Conservation (phyloP, 2,888 invertebrate genomes). For the Sinopyrophorus schimmeli region DNA sequence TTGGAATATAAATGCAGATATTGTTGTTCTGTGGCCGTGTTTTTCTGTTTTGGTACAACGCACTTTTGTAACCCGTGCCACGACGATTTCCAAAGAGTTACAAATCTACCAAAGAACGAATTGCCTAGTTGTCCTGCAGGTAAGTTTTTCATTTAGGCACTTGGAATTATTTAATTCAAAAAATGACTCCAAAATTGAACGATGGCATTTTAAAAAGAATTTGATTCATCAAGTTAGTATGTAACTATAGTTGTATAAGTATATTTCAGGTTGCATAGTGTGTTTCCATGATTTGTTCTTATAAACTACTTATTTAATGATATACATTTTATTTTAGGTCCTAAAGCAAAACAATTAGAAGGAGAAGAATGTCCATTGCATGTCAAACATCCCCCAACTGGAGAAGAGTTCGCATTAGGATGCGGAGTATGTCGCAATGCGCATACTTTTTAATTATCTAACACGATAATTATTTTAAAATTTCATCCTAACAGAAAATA, state of each 20-base stretch:
- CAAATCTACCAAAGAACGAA: slow-evolving; percentile 84
- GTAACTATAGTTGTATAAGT: background rate
- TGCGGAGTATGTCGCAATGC: slow-evolving; percentile 98
- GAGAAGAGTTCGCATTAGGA: slow-evolving; percentile 97
- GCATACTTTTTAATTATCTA: slow-evolving; percentile 82
- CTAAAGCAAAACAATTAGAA: slow-evolving; percentile 88
- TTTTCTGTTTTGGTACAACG: slow-evolving; percentile 98
- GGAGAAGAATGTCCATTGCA: slow-evolving; percentile 96
- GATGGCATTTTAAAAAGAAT: background rate
- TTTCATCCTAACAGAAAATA: too few relatives aligned
- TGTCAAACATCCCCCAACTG: slow-evolving; percentile 94
- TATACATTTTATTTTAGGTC: slow-evolving; percentile 64
- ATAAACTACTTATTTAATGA: background rate
- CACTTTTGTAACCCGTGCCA: slow-evolving; percentile 99
- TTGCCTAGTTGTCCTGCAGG: slow-evolving; percentile 94
- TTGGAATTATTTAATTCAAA: background rate
- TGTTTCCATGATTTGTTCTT: background rate
- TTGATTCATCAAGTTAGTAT: background rate
- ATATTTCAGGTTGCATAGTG: background rate
- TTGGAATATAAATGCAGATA: slow-evolving; percentile 98
- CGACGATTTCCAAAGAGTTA: slow-evolving; percentile 96
- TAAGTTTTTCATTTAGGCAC: slow-evolving; percentile 46
- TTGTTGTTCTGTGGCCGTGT: slow-evolving; percentile 98
- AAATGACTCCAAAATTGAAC: background rate
- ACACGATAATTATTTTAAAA: too few relatives aligned